Evolutionary conservation across 2,797 vertebrate genomes (phyloP), one percentile per base, ranked within the genome.

Genomic region (Melopsittacus undulatus): DNA sequence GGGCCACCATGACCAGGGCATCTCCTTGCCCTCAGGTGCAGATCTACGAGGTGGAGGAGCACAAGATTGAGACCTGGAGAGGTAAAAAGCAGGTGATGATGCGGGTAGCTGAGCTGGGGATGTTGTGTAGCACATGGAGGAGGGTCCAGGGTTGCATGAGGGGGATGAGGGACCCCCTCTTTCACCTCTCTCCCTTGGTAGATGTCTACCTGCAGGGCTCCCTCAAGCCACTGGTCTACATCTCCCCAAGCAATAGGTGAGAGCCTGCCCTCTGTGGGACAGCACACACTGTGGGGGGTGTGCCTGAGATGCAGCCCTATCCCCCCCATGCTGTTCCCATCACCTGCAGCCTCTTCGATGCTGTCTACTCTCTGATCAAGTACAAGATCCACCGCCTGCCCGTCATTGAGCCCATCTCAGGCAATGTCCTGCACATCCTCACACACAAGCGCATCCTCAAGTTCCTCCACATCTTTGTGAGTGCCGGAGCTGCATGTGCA

Each of bases 41-140:
- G 98, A 99, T 99, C 95, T 99, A 99, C 7, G 99, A 99, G 95
- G 97, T 99, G 94, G 99, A 99, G 78, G 98, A 99, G 69, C 99
- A 99, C 96, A 99, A 99, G 97, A 99, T 99, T 38, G 99, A 99
- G 97, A 99, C 99, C 10, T 99, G 99, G 99, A 98, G 99, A 98
- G 99, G 99, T 99, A 94, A 97, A 91, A 97, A 15, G 2, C 5
- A 2, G 10, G 11, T 20, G 12, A 8, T 3, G 5, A 46, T 45
- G 22, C 17, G 48, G 27, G 4, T 34, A 36, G 7, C 38, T 38
- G 23, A 52, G n/a, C 76, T 74, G 74, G 73, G 57, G 22, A 17
- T 52, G 20, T 29, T 9, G 3, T 3, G 2, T 21, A 29, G 27
- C 36, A 36, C 14, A 3, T 36, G 30, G 51, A 73, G 62, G 27